Evolutionary conservation across 2,113 vertebrate genomes (phyloP).

Genomic region (Hippoglossus stenolepis): DNA sequence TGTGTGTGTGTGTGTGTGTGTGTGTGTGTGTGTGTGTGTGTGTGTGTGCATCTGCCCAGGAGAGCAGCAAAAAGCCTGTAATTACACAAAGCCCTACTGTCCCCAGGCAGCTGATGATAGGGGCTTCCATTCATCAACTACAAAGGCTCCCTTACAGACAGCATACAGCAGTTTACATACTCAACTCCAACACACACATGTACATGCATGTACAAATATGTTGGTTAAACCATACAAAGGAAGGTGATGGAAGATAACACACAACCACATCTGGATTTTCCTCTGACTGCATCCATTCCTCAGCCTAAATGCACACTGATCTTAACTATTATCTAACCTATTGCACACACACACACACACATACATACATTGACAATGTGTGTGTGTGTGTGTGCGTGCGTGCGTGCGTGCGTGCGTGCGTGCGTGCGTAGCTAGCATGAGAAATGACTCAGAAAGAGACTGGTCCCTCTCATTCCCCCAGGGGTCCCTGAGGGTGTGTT

Average conservation of each 20-base stretch:
- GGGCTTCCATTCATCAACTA: constrained; percentile 33
- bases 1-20: background rate
- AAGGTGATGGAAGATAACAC: constrained; percentile 5
- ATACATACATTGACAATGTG: too few species aligned
- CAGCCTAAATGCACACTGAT: background rate
- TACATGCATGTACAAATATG: constrained; percentile 15
- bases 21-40: constrained; percentile 13
- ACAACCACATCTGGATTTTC: background rate
- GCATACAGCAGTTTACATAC: constrained; percentile 19
- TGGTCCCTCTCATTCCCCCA: constrained; percentile 10
- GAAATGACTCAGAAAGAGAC: constrained; percentile 25
- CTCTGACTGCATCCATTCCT: constrained; percentile 1
- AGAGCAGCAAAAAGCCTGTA: constrained; percentile 33
- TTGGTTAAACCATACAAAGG: constrained; percentile 15
- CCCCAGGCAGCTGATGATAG: constrained; percentile 29
- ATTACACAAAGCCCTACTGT: constrained; percentile 33
- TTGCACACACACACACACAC: too few species aligned
- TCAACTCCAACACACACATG: background rate
- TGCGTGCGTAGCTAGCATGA: background rate
- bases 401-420: too few species aligned
- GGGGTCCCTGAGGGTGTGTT: constrained; percentile 38
- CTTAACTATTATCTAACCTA: too few species aligned
- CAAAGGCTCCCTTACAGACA: constrained; percentile 30
- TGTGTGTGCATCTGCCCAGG: background rate
- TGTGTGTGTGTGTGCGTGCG: too few species aligned